These are phyloP conservation scores for Propithecus coquereli DNA, from an alignment of 2,113 vertebrate genomes.

Conservation along the genomic window DNA sequence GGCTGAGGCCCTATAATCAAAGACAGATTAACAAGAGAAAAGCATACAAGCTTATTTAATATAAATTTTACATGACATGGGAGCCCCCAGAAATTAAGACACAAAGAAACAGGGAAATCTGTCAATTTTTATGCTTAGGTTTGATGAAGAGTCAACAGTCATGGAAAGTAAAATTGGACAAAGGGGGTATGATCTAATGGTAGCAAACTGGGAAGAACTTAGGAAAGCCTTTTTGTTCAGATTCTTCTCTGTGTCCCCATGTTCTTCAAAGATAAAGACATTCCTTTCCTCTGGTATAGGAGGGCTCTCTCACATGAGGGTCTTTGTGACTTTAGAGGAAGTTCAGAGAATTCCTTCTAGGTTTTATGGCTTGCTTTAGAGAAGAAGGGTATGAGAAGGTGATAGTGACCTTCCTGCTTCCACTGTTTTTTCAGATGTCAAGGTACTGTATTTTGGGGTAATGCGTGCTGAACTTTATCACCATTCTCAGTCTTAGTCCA, in stretches of 20 bases:
- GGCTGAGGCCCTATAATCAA: background rate
- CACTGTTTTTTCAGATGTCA: background rate
- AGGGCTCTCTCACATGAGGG: background rate
- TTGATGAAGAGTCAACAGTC: background rate
- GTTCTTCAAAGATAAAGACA: background rate
- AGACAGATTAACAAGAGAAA: background rate
- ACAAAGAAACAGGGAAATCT: background rate
- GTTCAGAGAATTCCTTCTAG: background rate
- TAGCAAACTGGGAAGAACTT: background rate
- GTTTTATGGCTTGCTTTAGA: background rate
- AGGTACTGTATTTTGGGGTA: background rate
- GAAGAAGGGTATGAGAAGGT: background rate
- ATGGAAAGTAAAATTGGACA: background rate
- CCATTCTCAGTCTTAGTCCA: background rate
- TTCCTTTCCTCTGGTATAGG: background rate
- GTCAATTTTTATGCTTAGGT: background rate
- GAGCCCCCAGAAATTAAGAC: background rate
- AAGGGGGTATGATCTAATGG: background rate
- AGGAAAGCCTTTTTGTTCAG: background rate
- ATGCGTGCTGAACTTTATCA: background rate
- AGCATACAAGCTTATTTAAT: background rate
- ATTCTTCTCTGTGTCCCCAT: background rate
- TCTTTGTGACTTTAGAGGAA: background rate
- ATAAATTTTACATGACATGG: background rate
- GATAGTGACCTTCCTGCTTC: background rate